phyloP scores from a whole-genome alignment of 2,888 invertebrate species.

The Chaitophorus viminalis region DNA sequence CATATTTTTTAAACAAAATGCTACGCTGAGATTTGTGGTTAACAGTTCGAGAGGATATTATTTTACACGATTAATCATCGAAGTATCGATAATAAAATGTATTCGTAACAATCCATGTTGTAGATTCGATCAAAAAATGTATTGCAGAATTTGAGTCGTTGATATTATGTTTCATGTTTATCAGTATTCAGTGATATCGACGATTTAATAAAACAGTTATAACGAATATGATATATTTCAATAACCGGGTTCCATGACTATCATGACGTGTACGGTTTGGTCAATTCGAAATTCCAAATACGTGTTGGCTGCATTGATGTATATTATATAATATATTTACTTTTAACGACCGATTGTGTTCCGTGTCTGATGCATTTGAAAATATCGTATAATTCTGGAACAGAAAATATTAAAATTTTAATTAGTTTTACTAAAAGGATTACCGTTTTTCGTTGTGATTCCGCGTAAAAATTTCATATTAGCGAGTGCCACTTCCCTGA shows the following conservation, averaged over 20 bases:
- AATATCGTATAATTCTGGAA: background rate
- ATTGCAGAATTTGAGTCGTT: too few species aligned
- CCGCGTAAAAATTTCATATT: conserved; percentile 43
- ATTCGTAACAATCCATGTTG: too few species aligned
- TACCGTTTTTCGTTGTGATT: conserved; percentile 20
- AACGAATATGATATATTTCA: too few species aligned
- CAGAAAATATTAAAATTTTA: background rate
- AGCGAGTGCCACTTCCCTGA: conserved; percentile 20
- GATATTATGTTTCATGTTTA: too few species aligned
- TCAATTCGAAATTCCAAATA: too few species aligned
- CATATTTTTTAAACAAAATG: conserved; percentile 20
- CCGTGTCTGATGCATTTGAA: background rate
- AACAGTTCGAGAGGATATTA: background rate
- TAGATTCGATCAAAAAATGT: too few species aligned
- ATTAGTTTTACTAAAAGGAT: conserved; percentile 49
- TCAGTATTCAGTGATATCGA: too few species aligned
- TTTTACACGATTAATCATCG: background rate
- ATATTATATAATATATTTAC: too few species aligned
- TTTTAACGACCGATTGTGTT: background rate
- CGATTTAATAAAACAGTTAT: too few species aligned
- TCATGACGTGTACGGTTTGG: too few species aligned
- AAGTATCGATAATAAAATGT: background rate
- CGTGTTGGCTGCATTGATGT: background rate
- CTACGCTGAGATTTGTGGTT: background rate
- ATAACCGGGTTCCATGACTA: too few species aligned